These are phyloP conservation scores for Zoroaster sp. DNA, from an alignment of 53 echinoderm and acorn worm genomes.

Conservation along the genomic window DNA sequence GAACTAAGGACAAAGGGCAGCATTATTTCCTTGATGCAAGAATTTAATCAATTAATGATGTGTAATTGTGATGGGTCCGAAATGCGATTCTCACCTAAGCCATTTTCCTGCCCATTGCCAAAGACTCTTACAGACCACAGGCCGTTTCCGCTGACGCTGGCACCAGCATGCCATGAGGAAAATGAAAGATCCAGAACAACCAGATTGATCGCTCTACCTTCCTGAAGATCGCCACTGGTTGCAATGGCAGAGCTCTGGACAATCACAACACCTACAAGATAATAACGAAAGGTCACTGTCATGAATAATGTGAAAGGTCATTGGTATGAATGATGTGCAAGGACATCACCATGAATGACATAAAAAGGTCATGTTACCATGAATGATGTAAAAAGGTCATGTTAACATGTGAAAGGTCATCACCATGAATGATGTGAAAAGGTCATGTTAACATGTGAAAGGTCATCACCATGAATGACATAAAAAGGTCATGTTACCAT, in stretches of 20 bases:
- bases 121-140: conserved; percentile 31
- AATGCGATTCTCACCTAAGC: conserved; percentile 12
- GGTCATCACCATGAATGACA: too few species aligned
- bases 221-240: conserved; percentile 19
- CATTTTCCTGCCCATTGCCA: conserved; percentile 8
- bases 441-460: too few species aligned
- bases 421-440: too few species aligned
- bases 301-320: not conserved
- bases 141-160: not conserved
- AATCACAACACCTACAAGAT: conserved; percentile 46
- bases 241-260: conserved; percentile 1
- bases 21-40: too few species aligned
- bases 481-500: not conserved
- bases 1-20: too few species aligned
- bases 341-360: too few species aligned
- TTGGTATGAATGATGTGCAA: too few species aligned
- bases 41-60: too few species aligned
- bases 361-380: too few species aligned
- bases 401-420: too few species aligned
- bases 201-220: conserved; percentile 6
- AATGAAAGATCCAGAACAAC: conserved; percentile 13
- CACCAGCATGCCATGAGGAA: not conserved
- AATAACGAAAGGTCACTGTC: not conserved
- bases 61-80: too few species aligned
- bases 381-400: too few species aligned